Conservation (phyloP, 2,888 invertebrate genomes). For the Crocallis elinguaria region DNA sequence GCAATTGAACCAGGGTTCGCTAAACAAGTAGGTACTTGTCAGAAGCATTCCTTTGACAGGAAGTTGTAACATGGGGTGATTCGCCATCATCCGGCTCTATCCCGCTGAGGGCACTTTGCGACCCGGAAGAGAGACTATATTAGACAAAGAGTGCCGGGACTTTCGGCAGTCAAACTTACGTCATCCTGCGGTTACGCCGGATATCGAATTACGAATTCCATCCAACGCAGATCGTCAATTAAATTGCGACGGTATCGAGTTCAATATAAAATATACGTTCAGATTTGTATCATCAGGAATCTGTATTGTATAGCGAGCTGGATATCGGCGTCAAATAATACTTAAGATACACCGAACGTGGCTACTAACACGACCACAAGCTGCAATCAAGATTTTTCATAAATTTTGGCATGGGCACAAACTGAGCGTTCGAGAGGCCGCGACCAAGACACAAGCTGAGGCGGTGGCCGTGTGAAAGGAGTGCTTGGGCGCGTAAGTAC, state of each 20-base stretch:
- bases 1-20: slow-evolving; percentile 6
- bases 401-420: too few species aligned
- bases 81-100: slow-evolving; percentile 58
- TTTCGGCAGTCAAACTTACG: slow-evolving; percentile 51
- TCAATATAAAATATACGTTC: too few species aligned
- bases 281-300: too few species aligned
- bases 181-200: slow-evolving; percentile 41
- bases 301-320: too few species aligned
- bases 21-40: slow-evolving; percentile 33
- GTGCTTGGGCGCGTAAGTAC: too few species aligned
- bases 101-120: slow-evolving; percentile 41
- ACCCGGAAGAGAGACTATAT: slow-evolving; percentile 53
- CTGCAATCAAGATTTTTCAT: too few species aligned
- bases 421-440: too few species aligned
- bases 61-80: slow-evolving; percentile 56
- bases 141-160: slow-evolving; percentile 53
- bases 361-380: too few species aligned
- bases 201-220: slow-evolving; percentile 46
- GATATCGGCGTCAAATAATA: too few species aligned
- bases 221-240: slow-evolving; percentile 21
- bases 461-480: too few species aligned
- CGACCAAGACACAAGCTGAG: too few species aligned
- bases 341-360: too few species aligned
- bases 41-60: slow-evolving; percentile 44
- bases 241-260: slow-evolving; percentile 25